These are phyloP conservation scores for Ophiothrix spiculata DNA, from an alignment of 35 echinoderm and acorn worm species.

Conservation along the genomic window DNA sequence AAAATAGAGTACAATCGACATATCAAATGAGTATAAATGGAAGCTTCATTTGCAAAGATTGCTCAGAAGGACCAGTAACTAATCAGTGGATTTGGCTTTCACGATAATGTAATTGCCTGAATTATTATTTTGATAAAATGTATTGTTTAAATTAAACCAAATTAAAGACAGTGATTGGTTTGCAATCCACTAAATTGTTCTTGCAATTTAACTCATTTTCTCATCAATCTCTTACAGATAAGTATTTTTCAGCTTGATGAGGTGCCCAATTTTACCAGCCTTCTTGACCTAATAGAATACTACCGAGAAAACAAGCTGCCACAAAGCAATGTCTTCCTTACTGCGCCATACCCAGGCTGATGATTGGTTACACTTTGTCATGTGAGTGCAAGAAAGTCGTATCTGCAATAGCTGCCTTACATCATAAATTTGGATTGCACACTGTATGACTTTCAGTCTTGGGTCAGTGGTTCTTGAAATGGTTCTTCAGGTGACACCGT, in stretches of 20 bases:
- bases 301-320: neutral
- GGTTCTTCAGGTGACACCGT: too few relatives aligned
- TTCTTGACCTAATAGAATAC: neutral
- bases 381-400: too few relatives aligned
- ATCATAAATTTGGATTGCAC: too few relatives aligned
- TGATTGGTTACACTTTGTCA: too few relatives aligned
- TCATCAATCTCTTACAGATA: neutral
- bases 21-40: too few relatives aligned
- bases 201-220: too few relatives aligned
- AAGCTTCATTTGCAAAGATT: too few relatives aligned
- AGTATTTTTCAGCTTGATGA: neutral
- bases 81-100: neutral
- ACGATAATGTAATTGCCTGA: neutral
- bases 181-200: neutral
- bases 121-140: neutral
- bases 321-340: neutral
- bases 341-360: neutral
- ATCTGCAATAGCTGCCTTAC: too few relatives aligned
- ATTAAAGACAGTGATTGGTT: neutral
- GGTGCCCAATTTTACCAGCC: neutral
- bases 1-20: too few relatives aligned
- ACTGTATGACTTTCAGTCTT: too few relatives aligned
- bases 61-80: neutral
- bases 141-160: neutral
- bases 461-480: too few relatives aligned